Conservation (phyloP, 2,888 invertebrate species). For the Tupiocoris notatus region DNA sequence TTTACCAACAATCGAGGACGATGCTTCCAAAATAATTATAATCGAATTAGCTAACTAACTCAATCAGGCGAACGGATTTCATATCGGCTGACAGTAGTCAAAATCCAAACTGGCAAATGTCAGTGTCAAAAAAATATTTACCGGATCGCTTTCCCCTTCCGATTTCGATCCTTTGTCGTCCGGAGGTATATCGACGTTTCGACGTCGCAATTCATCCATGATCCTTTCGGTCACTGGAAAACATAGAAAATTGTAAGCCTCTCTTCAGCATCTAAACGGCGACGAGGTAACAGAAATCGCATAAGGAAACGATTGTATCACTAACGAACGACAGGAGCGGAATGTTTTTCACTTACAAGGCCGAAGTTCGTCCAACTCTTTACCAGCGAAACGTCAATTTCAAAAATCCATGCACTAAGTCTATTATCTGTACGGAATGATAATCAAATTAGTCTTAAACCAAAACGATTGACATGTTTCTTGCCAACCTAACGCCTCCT, state of each 20-base stretch:
- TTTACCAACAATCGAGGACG: too few relatives aligned
- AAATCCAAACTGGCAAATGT: neutral
- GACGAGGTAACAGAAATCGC: too few relatives aligned
- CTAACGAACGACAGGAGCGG: too few relatives aligned
- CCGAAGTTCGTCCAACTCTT: neutral
- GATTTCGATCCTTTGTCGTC: constrained; percentile 40
- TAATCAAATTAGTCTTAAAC: neutral
- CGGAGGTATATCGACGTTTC: constrained; percentile 38
- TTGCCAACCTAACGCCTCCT: neutral
- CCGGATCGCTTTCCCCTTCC: constrained; percentile 46
- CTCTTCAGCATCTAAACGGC: too few relatives aligned
- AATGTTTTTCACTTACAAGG: neutral
- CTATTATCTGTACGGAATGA: neutral
- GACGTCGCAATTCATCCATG: constrained; percentile 44
- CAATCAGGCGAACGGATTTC: too few relatives aligned
- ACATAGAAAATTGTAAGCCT: neutral
- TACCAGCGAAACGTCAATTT: neutral
- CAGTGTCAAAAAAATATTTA: constrained; percentile 34
- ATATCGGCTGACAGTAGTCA: too few relatives aligned
- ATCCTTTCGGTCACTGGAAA: neutral
- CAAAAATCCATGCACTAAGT: neutral
- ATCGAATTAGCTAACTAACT: too few relatives aligned
- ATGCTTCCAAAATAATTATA: too few relatives aligned
- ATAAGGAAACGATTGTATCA: too few relatives aligned
- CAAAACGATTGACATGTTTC: neutral